Base-by-base conservation (phyloP, 92 coral and sea anemone genomes). In the Paragorgia papillata region DNA sequence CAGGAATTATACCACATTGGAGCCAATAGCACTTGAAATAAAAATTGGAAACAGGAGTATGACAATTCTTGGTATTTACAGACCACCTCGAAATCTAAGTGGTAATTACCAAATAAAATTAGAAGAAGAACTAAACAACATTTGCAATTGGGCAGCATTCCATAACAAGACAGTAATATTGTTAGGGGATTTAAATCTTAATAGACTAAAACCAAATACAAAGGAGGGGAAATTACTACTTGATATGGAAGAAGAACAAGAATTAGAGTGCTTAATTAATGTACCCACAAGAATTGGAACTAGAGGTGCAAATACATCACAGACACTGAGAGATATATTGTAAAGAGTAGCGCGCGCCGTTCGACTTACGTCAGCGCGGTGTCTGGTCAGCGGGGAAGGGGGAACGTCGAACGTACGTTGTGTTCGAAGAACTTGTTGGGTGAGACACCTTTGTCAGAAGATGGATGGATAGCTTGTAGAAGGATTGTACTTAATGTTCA, bases 131-230 rank as follows among this genome's bases (percentile, higher is more conserved):
- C 43, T 85, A 8, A 81, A 75, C 33, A 62, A 68, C 41, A 39
- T 85, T 27, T 75, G 80, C 21, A 81, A 66, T 18, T 85, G 89
- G 86, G 74, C 80, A 20, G 19, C 62, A 22, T 62, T 76, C 24
- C 39, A 67, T 41, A 26, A 60, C 8, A 18, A 60, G 24, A n/a
- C 56, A 18, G 19, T 59, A 30, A 61, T 79, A 0, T 0, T 84
- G 40, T 29, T 84, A 41, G 84, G 88, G 12, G 88, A 84, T 33
- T 39, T 84, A 9, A 84, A 84, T 37, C 63, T 78, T 13, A 84
- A 77, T 56, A 68, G 80, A 34, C 80, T 84, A 12, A 28, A 61
- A 49, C 84, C 84, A 15, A 56, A 44, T 7, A 68, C 24, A 15
- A 39, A 15, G 24, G 89, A 81, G 57, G 89, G 89, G 3, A 85